Evolutionary conservation across 2,888 invertebrate genomes (phyloP), one percentile per base, ranked within the genome.

Genomic region (Stenichneumon culpator): DNA sequence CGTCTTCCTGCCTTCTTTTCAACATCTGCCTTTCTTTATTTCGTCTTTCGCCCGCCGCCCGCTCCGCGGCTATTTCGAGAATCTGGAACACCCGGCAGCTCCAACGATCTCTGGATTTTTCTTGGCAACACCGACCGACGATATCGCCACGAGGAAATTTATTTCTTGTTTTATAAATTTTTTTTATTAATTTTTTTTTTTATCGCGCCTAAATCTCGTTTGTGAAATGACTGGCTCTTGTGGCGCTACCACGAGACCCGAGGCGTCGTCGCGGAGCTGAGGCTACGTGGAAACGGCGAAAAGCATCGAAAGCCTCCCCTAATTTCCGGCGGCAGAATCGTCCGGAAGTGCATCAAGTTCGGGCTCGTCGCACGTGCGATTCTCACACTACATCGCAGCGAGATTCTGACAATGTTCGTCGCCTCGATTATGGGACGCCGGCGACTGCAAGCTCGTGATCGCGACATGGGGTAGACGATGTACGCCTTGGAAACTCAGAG

Each of bases 391-490:
- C 52, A n/a, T 32, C 32, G 32, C 32, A 32, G 16, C 32, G 63
- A 28, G 16, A 14, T 28, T 32, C 32, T 6, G 32, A 68, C 28
- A 73, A 60, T 44, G 60, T 81, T 57, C 32, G 47, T 60, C 39
- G 44, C 25, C 50, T 70, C 80, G 72, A 81, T 78, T 60, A 69
- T 50, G 54, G 68, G 67, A 14, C 73, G 77, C 68, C 77, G 80
- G 78, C 81, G 81, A 74, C 60, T 82, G 81, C 82, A 82, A 63
- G 54, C 70, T 32, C 79, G 72, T 19, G 57, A 75, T 83, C 79
- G 81, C 63, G 79, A 74, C 75, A 86, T 81, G 80, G 84, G 86
- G 60, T 79, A 77, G 65, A 77, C 60, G 69, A 82, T 69, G 72
- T 16, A 68, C 32, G 70, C 57, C 47, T 25, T 68, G 11, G 52